Conservation (phyloP, 2,797 vertebrate species). For the Hippoglossus hippoglossus region DNA sequence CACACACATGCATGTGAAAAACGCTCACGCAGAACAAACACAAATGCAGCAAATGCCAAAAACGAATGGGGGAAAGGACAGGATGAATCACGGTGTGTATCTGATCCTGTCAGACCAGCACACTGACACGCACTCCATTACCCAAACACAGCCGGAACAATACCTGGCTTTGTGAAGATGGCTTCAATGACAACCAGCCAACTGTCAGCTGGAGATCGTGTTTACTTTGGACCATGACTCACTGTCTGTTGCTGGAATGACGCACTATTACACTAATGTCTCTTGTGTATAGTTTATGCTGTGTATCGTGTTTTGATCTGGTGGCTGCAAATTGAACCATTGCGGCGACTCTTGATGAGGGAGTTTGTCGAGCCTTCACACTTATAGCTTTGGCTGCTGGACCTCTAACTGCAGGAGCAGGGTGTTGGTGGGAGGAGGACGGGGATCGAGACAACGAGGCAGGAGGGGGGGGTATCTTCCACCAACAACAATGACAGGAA, state of each 20-base stretch:
- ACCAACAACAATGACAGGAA: slow-evolving; percentile 83
- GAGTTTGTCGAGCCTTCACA: background rate
- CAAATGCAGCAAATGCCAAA: background rate
- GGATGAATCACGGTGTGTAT: slow-evolving; percentile 37
- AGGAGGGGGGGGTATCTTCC: slow-evolving; percentile 52
- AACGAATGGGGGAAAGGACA: background rate
- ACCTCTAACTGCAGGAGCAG: background rate
- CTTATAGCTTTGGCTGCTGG: slow-evolving; percentile 1
- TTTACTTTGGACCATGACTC: slow-evolving; percentile 43
- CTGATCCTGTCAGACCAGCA: slow-evolving; percentile 49
- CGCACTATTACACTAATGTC: background rate
- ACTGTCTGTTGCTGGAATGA: slow-evolving; percentile 13
- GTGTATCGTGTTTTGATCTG: background rate
- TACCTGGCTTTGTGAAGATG: slow-evolving; percentile 39
- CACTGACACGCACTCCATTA: slow-evolving; percentile 24
- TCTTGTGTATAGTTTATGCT: background rate
- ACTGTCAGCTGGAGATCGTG: slow-evolving; percentile 28
- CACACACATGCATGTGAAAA: background rate
- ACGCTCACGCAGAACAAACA: slow-evolving; percentile 38
- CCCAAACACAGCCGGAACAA: slow-evolving; percentile 49
- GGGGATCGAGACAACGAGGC: slow-evolving; percentile 38
- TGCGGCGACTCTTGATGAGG: background rate
- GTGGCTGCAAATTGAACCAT: background rate
- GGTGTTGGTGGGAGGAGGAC: background rate
- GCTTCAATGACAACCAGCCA: slow-evolving; percentile 28